Percentiles rank a stretch among this genome's conserved stretches.
Conservation (phyloP, 2,113 vertebrate genomes). For the Zootoca vivipara region DNA sequence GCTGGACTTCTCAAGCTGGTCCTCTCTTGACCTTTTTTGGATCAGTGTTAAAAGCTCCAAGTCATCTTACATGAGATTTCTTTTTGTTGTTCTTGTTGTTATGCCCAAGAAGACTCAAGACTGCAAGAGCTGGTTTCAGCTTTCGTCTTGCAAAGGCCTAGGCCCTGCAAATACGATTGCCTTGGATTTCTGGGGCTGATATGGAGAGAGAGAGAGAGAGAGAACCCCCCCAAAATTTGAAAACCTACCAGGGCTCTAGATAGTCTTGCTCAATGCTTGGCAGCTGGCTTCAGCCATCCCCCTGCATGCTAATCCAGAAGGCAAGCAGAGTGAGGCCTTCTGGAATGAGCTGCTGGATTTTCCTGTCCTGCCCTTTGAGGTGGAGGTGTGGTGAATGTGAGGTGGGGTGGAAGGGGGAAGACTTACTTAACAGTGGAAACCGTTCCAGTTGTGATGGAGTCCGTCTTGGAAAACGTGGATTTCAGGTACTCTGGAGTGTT, state of each 20-base stretch:
- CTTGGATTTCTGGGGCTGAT: background rate
- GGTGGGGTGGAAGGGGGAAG: background rate
- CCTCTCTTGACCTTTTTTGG: no score
- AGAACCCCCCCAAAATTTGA: no score
- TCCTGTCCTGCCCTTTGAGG: rapidly evolving
- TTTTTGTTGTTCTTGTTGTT: no score
- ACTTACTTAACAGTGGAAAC: constrained; percentile 99
- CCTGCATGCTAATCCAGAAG: background rate
- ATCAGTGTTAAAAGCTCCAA: no score
- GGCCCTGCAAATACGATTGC: background rate
- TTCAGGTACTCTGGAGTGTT: constrained; percentile 92
- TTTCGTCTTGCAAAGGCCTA: background rate
- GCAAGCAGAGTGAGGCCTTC: background rate
- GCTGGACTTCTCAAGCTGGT: no score
- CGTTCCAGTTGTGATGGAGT: constrained; percentile 98
- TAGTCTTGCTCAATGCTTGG: background rate
- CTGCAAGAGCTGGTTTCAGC: background rate
- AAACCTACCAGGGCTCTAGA: background rate
- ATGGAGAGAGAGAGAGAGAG: no score
- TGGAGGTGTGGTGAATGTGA: background rate
- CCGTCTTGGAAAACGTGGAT: constrained; percentile 98
- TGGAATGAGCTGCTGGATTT: background rate
- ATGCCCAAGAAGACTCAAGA: background rate
- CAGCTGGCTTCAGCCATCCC: no score
- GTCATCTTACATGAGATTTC: no score